Conservation (phyloP, 1,140 invertebrate genomes). For the Chironomus striatipennis region DNA sequence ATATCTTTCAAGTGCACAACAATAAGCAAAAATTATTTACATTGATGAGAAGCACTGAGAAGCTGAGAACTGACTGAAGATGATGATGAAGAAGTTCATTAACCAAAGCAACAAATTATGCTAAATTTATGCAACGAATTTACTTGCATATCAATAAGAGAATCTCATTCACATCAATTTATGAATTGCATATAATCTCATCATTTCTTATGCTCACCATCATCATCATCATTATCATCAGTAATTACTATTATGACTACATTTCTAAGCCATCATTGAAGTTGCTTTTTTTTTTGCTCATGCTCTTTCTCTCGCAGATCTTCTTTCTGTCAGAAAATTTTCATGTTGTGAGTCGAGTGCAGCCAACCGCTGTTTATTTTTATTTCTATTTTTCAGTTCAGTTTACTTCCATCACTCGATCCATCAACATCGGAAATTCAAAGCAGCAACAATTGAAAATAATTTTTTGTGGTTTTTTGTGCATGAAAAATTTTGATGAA, state of each 20-base stretch:
- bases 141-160: too few species aligned
- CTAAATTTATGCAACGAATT: too few species aligned
- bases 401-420: constrained; percentile 2
- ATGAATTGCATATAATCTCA: too few species aligned
- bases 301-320: neutral
- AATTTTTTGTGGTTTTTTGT: neutral
- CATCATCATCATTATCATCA: neutral
- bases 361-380: too few species aligned
- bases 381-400: neutral
- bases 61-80: too few species aligned
- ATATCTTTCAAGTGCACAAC: too few species aligned
- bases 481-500: neutral
- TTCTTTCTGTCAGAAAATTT: neutral
- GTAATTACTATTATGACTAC: neutral
- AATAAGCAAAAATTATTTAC: too few species aligned
- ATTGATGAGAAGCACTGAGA: too few species aligned
- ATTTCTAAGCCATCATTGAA: neutral
- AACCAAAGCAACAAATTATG: too few species aligned
- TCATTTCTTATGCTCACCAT: neutral
- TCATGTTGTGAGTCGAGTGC: neutral
- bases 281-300: neutral
- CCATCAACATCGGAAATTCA: neutral
- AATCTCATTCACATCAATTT: too few species aligned
- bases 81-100: too few species aligned
- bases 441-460: neutral